Percentiles rank a stretch among this genome's conserved stretches.
phyloP scores from a whole-genome alignment of 2,113 vertebrate species.

The Noturus placidus region DNA sequence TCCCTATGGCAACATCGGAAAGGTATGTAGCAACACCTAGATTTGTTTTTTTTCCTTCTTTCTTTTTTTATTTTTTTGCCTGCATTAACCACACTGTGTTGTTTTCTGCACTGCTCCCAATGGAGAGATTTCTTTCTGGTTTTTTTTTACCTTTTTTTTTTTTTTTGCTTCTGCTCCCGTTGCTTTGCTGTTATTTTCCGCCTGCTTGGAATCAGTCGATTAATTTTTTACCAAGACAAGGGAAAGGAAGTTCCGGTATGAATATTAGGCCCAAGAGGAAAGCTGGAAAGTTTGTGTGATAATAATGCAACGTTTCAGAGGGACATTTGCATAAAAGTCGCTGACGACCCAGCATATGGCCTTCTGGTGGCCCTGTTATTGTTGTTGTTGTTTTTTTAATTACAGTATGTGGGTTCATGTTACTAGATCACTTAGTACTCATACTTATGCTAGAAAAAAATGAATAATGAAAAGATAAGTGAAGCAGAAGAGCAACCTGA shows the following conservation, averaged over 20 bases:
- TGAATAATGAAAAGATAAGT: not conserved
- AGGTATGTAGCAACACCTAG: slow-evolving; percentile 8
- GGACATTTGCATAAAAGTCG: slow-evolving; percentile 13
- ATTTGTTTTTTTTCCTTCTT: not conserved
- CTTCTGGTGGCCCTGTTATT: slow-evolving; percentile 26
- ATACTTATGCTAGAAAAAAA: not conserved
- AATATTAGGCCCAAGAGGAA: not conserved
- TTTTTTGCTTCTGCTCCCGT: not conserved
- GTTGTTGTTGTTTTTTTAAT: not conserved
- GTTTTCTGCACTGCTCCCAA: not conserved
- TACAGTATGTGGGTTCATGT: slow-evolving; percentile 32
- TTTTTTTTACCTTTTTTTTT: not conserved
- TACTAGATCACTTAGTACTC: slow-evolving; percentile 30
- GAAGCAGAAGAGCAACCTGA: not conserved
- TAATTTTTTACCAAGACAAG: slow-evolving; percentile 8
- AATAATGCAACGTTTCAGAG: not conserved
- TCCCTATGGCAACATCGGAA: slow-evolving; percentile 19
- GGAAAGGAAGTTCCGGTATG: not conserved
- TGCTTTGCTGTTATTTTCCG: not conserved
- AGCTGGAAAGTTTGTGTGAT: not conserved
- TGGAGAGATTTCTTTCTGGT: not conserved
- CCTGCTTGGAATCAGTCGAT: not conserved
- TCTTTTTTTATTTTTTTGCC: not conserved
- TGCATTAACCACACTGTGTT: not conserved
- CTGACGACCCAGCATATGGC: slow-evolving; percentile 12